These are phyloP conservation scores for Gonatopus flavifemur DNA, from an alignment of 1,140 invertebrate genomes.

Conservation along the genomic window DNA sequence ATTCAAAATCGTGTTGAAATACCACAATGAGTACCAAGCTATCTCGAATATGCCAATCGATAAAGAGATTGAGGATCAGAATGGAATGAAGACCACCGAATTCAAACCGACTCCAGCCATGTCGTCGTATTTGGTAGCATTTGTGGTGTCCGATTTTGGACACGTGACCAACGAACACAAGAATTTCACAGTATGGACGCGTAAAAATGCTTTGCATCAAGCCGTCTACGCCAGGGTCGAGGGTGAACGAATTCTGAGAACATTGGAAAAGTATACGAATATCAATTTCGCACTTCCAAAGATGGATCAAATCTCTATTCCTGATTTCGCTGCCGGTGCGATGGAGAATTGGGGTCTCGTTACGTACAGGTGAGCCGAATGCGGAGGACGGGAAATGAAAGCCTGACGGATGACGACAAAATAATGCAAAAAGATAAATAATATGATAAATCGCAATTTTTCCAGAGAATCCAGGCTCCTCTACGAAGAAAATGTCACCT, in stretches of 20 bases:
- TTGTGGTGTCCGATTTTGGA: constrained; percentile 70
- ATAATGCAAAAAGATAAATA: not conserved
- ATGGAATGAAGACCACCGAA: constrained; percentile 2
- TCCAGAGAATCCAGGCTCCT: constrained; percentile 64
- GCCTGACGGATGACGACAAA: too few species aligned
- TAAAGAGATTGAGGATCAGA: constrained; percentile 9
- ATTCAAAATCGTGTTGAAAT: constrained; percentile 61
- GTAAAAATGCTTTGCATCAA: constrained; percentile 59
- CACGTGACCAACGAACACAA: constrained; percentile 14
- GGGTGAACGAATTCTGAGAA: constrained; percentile 39
- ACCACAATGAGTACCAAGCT: constrained; percentile 46
- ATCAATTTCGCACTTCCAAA: constrained; percentile 40
- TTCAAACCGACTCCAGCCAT: constrained; percentile 53
- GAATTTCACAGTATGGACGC: constrained; percentile 56
- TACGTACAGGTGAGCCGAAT: constrained; percentile 59
- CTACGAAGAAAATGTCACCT: constrained; percentile 55
- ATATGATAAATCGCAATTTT: constrained; percentile 12
- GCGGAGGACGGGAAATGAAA: not conserved
- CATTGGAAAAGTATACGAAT: constrained; percentile 36
- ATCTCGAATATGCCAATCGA: constrained; percentile 59
- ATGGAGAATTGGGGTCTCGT: constrained; percentile 83
- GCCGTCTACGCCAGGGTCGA: constrained; percentile 48
- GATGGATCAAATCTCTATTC: constrained; percentile 70
- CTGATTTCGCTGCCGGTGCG: constrained; percentile 79
- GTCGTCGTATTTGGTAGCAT: constrained; percentile 78